Evolutionary conservation across 2,888 invertebrate species (phyloP).

Genomic region (Carterocephalus palaemon): DNA sequence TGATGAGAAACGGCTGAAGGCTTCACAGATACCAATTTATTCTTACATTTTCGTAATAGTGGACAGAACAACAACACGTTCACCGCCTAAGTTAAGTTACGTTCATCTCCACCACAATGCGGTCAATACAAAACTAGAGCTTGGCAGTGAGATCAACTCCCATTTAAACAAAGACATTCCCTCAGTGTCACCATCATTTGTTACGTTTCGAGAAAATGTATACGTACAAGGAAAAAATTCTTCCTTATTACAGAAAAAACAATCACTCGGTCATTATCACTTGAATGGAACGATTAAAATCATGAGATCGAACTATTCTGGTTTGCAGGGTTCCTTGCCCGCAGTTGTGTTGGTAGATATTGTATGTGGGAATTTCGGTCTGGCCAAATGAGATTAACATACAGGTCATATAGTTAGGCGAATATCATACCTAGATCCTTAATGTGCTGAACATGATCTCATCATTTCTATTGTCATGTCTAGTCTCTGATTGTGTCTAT

Average conservation of each 20-base stretch:
- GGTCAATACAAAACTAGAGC: slow-evolving; percentile 13
- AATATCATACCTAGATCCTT: too few species aligned
- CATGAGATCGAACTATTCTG: slow-evolving; percentile 14
- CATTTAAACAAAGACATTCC: background rate
- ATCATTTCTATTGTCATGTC: too few species aligned
- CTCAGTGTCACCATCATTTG: background rate
- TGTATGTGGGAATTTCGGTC: too few species aligned
- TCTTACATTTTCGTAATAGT: slow-evolving; percentile 10
- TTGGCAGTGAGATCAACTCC: slow-evolving; percentile 1
- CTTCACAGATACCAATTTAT: slow-evolving; percentile 10
- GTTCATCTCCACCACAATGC: slow-evolving; percentile 15
- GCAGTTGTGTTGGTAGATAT: too few species aligned
- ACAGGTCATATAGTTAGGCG: too few species aligned
- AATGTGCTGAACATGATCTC: too few species aligned
- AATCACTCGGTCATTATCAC: slow-evolving; percentile 17
- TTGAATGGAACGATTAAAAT: slow-evolving; percentile 13
- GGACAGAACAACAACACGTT: slow-evolving; percentile 17
- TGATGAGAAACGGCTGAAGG: slow-evolving; percentile 15
- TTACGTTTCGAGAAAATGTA: slow-evolving; percentile 4
- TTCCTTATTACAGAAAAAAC: slow-evolving; percentile 17
- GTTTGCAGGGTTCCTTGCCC: too few species aligned
- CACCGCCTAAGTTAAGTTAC: slow-evolving; percentile 15
- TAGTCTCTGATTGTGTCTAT: too few species aligned
- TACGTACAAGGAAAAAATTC: slow-evolving; percentile 11
- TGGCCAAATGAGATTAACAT: too few species aligned